Conservation (phyloP, 1,140 invertebrate species). For the Zaprionus ghesquierei region DNA sequence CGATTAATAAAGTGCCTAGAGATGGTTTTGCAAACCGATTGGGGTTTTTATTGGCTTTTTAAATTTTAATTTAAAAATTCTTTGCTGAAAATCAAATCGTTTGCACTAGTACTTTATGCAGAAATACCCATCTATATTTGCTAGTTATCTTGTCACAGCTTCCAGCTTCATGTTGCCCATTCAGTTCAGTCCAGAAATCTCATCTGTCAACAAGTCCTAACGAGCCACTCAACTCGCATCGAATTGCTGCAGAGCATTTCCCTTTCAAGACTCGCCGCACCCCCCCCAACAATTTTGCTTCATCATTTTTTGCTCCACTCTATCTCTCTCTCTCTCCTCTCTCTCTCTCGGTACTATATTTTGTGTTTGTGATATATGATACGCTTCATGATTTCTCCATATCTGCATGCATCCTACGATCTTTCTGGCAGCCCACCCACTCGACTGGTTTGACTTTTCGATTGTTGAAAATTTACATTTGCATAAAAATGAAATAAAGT, state of each 20-base stretch:
- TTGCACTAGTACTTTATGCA: not conserved
- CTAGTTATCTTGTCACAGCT: not conserved
- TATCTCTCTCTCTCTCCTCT: not conserved
- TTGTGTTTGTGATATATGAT: conserved; percentile 20
- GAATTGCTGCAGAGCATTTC: not conserved
- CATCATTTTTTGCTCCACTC: not conserved
- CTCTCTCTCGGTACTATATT: not conserved
- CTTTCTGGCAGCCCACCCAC: not conserved
- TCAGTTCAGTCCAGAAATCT: not conserved
- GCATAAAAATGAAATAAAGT: conserved; percentile 51
- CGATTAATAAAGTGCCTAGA: not conserved
- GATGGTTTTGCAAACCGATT: not conserved
- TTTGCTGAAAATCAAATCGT: not conserved
- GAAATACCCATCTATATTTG: not conserved
- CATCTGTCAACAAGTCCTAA: not conserved
- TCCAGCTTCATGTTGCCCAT: not conserved
- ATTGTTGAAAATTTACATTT: conserved; percentile 64
- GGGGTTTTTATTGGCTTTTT: not conserved
- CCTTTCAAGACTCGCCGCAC: not conserved
- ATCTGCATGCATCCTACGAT: not conserved
- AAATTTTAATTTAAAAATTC: not conserved
- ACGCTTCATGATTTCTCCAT: conserved; percentile 9
- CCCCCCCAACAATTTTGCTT: not conserved
- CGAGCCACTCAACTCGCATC: not conserved
- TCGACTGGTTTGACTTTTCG: conserved; percentile 54